Base-by-base conservation (phyloP, 2,888 invertebrate genomes). In the Eudasyphora cyanicolor region DNA sequence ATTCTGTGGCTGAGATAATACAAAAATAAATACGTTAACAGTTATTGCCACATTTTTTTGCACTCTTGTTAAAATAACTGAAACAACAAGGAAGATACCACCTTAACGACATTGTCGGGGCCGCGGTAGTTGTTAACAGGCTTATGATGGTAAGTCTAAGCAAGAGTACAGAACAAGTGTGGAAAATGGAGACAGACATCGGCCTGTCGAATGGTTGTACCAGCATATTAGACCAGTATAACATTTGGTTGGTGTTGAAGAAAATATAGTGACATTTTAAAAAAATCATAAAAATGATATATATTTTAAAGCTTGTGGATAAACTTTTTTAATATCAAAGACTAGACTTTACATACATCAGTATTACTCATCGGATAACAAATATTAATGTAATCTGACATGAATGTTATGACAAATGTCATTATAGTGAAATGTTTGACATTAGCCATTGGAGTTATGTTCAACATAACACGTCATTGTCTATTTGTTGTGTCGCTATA, bases 21-120 rank as follows among this genome's bases (percentile, higher is more conserved):
- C 67, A 42, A 67, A 64, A 67, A 67, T 67, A 67, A 67, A 42
- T 42, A 42, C 67, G 67, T 42, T 24, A 67, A 67, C 67, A 21
- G 19, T 42, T 67, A 42, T 67, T 6, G 42, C 42, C 42, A 29
- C 60, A 67, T 62, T 62, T 54, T 19, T 54, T 54, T 3, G 19
- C 7, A 27, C 67, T 21, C 14, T 24, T 60, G 2, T 45, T 3
- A n/a, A 45, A 5, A 45, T 8, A 5, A 19, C 24, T 2, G 57
- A 24, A 4, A 10, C 57, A 57, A 5, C 21, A 1, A 27, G 12
- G 19, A 24, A 8, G 27, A 45, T 7, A 38, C 38, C 54, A 27
- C 27, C 27, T n/a, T 14, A 27, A 57, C 27, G 57, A 27, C 57
- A 24, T 4, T 4, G 27, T 19, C 57, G 10, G 27, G 6, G n/a